These are phyloP conservation scores for Rhopilema esculentum DNA, from an alignment of 30 jellyfish, hydroid and myxozoan species.

Conservation along the genomic window DNA sequence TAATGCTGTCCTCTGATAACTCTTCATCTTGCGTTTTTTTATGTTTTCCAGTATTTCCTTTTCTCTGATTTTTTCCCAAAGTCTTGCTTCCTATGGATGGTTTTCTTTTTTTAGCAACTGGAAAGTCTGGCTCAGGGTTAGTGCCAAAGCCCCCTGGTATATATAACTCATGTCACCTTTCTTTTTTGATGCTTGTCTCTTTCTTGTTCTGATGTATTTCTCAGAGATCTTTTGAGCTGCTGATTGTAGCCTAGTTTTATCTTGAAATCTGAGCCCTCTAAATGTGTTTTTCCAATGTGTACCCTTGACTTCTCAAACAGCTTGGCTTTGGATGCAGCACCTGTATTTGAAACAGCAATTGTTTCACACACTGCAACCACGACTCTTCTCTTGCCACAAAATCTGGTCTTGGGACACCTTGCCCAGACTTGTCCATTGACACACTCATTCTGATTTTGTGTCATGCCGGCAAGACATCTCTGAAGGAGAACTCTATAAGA, in stretches of 20 bases:
- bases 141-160: constrained; percentile 25
- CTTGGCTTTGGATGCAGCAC: constrained; percentile 31
- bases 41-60: neutral
- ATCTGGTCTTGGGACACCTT: constrained; percentile 25
- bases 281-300: constrained; percentile 18
- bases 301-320: constrained; percentile 4
- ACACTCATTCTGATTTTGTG: constrained; percentile 50
- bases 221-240: constrained; percentile 5
- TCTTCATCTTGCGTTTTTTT: neutral
- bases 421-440: constrained; percentile 31
- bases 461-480: constrained; percentile 31
- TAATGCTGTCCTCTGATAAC: neutral
- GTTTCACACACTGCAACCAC: constrained; percentile 22
- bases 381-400: constrained; percentile 23
- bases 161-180: constrained; percentile 1
- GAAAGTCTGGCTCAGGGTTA: too few relatives aligned
- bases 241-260: neutral
- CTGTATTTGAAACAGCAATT: constrained; percentile 22
- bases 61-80: neutral
- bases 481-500: constrained; percentile 15
- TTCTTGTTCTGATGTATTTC: constrained; percentile 20
- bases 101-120: constrained; percentile 4
- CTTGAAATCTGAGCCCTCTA: neutral
- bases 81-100: constrained; percentile 4
- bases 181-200: neutral